phyloP scores from a whole-genome alignment of 2,113 vertebrate genomes.

The Cettia cetti region DNA sequence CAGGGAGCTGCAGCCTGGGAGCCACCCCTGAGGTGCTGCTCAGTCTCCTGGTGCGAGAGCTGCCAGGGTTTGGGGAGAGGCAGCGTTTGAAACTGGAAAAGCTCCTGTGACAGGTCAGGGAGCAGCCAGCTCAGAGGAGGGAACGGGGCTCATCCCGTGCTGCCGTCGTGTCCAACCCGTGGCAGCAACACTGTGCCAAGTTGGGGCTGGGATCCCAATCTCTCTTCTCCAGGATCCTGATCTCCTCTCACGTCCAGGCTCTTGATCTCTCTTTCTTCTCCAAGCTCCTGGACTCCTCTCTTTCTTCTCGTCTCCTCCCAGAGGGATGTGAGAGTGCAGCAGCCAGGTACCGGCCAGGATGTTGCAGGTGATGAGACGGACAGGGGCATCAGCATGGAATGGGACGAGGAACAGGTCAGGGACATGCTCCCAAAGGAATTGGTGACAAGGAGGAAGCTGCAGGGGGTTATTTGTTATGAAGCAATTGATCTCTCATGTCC shows the following conservation, averaged over 20 bases:
- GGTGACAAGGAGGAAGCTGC: background rate
- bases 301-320: background rate
- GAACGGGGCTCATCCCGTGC: background rate
- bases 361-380: background rate
- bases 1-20: background rate
- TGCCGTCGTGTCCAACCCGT: fast-evolving
- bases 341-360: background rate
- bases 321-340: background rate
- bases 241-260: background rate
- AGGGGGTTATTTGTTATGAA: background rate
- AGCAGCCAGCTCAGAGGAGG: background rate
- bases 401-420: background rate
- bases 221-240: background rate
- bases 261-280: no score
- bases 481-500: background rate
- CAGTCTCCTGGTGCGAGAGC: background rate
- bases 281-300: background rate
- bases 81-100: background rate
- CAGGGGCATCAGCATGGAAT: background rate
- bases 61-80: fast-evolving
- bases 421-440: fast-evolving
- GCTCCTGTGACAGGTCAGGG: background rate
- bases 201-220: fast-evolving
- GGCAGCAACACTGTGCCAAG: fast-evolving
- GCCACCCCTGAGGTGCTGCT: background rate